Percentiles rank a stretch among this genome's conserved stretches.
Conservation (phyloP, 2,888 invertebrate species). For the Lamproptera curius region DNA sequence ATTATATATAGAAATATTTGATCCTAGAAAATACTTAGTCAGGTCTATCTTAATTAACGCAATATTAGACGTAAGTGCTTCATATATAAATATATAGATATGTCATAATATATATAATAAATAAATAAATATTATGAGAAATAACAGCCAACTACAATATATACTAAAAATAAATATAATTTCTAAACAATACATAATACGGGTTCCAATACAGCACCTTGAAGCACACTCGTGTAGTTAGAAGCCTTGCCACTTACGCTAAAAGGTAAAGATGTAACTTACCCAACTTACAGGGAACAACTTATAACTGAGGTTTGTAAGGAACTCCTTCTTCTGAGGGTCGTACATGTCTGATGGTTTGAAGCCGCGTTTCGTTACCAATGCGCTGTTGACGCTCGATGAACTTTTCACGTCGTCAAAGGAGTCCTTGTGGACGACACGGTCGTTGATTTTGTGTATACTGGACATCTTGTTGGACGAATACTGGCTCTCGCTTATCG, state of each 20-base stretch:
- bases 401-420: slow-evolving; percentile 71
- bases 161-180: slow-evolving; percentile 29
- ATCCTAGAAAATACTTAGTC: neutral
- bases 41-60: neutral
- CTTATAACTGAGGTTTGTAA: slow-evolving; percentile 88
- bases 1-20: neutral
- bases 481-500: slow-evolving; percentile 73
- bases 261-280: slow-evolving; percentile 62
- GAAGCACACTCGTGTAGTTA: slow-evolving; percentile 45
- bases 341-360: slow-evolving; percentile 92
- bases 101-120: neutral
- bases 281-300: slow-evolving; percentile 91
- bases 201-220: slow-evolving; percentile 39
- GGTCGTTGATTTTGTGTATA: slow-evolving; percentile 69
- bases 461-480: slow-evolving; percentile 74
- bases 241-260: slow-evolving; percentile 44
- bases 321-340: slow-evolving; percentile 87
- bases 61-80: neutral
- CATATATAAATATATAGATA: neutral
- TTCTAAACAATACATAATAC: slow-evolving; percentile 24
- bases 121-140: neutral
- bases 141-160: slow-evolving; percentile 15
- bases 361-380: slow-evolving; percentile 86
- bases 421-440: slow-evolving; percentile 65
- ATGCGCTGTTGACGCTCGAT: slow-evolving; percentile 74